phyloP scores from a whole-genome alignment of 2,797 vertebrate genomes.

The Microctenopoma stevenorrisi region DNA sequence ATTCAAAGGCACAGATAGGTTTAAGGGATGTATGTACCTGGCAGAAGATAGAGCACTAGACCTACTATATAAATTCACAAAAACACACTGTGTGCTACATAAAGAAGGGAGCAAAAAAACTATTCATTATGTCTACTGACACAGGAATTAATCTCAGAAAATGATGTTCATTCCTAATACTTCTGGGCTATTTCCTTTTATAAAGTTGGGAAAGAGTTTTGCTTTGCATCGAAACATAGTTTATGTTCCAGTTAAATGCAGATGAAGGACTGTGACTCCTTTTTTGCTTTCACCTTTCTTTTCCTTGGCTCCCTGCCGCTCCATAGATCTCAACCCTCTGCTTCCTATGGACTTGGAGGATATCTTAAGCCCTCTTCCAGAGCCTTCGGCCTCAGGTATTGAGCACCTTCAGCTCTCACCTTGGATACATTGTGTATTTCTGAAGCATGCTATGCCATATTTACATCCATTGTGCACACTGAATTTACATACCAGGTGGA shows the following conservation, averaged over 20 bases:
- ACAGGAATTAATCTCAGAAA: slow-evolving; percentile 2
- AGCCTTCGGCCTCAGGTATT: slow-evolving; percentile 88
- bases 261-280: not conserved
- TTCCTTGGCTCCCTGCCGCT: slow-evolving; percentile 3
- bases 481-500: slow-evolving; percentile 23
- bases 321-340: slow-evolving; percentile 77
- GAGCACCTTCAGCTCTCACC: slow-evolving; percentile 9
- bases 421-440: slow-evolving; percentile 17
- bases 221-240: slow-evolving; percentile 13
- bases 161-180: not conserved
- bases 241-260: slow-evolving; percentile 6
- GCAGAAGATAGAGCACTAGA: not conserved
- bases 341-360: slow-evolving; percentile 76
- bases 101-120: not conserved
- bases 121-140: not conserved
- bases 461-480: slow-evolving; percentile 23
- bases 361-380: slow-evolving; percentile 85
- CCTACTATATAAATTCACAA: not conserved
- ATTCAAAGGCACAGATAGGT: not conserved
- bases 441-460: slow-evolving; percentile 9
- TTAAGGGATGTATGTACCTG: not conserved
- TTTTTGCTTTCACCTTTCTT: slow-evolving; percentile 1
- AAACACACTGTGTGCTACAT: not conserved
- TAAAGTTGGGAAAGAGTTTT: not conserved
- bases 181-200: not conserved